Base-by-base conservation (phyloP, 1,140 invertebrate species). In the Ceratosolen fusciceps region DNA sequence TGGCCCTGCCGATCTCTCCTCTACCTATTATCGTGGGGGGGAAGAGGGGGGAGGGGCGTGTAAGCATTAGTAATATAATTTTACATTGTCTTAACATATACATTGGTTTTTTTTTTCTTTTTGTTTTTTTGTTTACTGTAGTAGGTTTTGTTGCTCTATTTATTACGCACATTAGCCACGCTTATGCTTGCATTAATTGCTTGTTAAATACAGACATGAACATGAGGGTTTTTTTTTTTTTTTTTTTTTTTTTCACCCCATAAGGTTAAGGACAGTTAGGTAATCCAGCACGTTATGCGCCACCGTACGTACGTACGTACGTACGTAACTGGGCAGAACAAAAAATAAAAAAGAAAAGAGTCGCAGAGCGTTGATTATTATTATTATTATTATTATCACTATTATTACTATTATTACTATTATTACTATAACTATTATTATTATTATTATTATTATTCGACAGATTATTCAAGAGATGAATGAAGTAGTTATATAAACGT, bases 171-270 rank as follows among this genome's bases (percentile, higher is more conserved):
- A 71, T 80, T 80, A 80, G 74, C 79, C 74, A 80, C 79, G 52
- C 54, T 16, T 80, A 76, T 77, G 68, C n/a, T n/a, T n/a, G n/a
- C 68, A 80, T 80, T 62, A 74, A 68, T 80, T 75, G 65, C 62
- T 75, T 60, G 39, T 74, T 80, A 77, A 80, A 70, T 26, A 29
- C 29, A 68, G 65, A 80, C 39, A 60, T 49, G n/a, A n/a, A 60
- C 58, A 75, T 68, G 24, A 29, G 62, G 29, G 29, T 72, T 60
- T n/a, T n/a, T n/a, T n/a, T n/a, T n/a, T n/a, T n/a, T n/a, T n/a
- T n/a, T n/a, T n/a, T n/a, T n/a, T n/a, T n/a, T n/a, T n/a, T n/a
- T n/a, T 73, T 70, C 29, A 60, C 24, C 60, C 73, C 49, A 60
- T 43, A 75, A 43, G 34, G 62, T 80, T 80, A 80, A 75, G 73